Evolutionary conservation across 1,140 invertebrate genomes (phyloP), one percentile per base, ranked within the genome.

Genomic region (Brachionus koreanus): DNA sequence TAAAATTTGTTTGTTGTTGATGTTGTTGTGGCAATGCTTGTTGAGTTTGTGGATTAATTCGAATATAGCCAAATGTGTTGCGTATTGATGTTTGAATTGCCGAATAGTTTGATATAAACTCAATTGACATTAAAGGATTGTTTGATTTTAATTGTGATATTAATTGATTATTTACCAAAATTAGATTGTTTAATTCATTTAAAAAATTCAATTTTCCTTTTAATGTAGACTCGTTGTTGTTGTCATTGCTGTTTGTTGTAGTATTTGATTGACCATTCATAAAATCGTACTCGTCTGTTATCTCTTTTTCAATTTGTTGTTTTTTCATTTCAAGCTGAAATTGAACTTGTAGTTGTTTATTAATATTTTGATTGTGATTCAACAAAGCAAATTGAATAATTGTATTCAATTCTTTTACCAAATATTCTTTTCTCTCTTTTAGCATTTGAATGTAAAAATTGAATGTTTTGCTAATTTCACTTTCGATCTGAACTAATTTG

Each of bases 381-480:
- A 79, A 61, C 19, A 79, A 25, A 12, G 61, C 61, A 65, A 79
- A 79, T 65, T 79, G 76, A 33, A 65, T 79, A 10, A 79, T 79
- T 13, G 76, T 79, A 29, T 79, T 79, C 49, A 79, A 43, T 23
- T 79, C 76, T n/a, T 61, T 79, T 9, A 39, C 37, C 49, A 79
- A 61, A 37, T 79, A 79, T 7, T 79, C 76, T 29, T 79, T 79
- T 29, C 76, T 25, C 25, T 79, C 76, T 19, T 79, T 79, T 13
- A 79, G 37, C 76, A 79, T 79, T 79, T 79, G 76, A 37, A 79
- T 25, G 39, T 79, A 79, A 61, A 79, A 79, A 29, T 79, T 79
- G 42, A 61, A 79, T 12, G 76, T 79, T 52, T 79, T 79, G 49
- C 33, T 57, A 9, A 79, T 79, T 61, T 79, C 76, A 25, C 39